Percentiles rank a stretch among this genome's conserved stretches.
phyloP scores from a whole-genome alignment of 1,140 invertebrate genomes.

The Lepidurus apus region DNA sequence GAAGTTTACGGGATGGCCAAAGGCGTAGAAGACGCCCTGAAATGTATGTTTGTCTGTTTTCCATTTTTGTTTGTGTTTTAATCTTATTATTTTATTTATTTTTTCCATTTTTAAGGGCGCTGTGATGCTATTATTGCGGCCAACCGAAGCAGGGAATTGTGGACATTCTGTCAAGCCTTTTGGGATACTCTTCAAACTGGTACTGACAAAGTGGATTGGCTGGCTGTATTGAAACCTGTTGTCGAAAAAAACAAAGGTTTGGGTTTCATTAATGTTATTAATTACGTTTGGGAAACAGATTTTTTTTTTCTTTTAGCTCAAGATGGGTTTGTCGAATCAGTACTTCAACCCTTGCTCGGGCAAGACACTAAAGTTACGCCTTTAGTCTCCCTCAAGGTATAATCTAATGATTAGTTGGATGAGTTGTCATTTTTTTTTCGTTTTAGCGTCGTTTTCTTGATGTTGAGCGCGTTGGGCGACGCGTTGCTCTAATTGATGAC shows the following conservation, averaged over 20 bases:
- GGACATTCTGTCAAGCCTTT: not conserved
- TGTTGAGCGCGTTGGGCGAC: slow-evolving; percentile 53
- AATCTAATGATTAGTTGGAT: slow-evolving; percentile 4
- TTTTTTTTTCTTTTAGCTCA: slow-evolving; percentile 44
- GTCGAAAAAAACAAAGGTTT: slow-evolving; percentile 23
- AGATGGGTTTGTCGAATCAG: slow-evolving; percentile 60
- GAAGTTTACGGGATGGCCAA: slow-evolving; percentile 72
- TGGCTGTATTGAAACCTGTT: not conserved
- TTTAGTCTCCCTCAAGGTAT: slow-evolving; percentile 30
- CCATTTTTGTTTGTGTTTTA: slow-evolving; percentile 27
- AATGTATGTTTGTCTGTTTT: slow-evolving; percentile 56
- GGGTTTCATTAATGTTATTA: not conserved
- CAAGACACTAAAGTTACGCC: slow-evolving; percentile 24
- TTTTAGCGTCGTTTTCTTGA: slow-evolving; percentile 77
- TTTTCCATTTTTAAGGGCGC: slow-evolving; percentile 26
- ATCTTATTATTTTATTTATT: slow-evolving; percentile 27
- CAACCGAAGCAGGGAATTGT: slow-evolving; percentile 19
- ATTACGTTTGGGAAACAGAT: not conserved
- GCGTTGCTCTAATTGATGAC: slow-evolving; percentile 75
- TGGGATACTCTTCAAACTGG: slow-evolving; percentile 24
- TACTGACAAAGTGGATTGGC: not conserved
- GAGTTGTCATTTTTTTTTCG: not conserved
- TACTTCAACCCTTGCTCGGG: not conserved
- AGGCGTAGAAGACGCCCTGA: slow-evolving; percentile 80
- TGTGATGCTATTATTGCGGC: slow-evolving; percentile 24